A percentile compares a stretch with the other conserved stretches of the same genome.
Conservation (phyloP, 2,797 vertebrate species). For the Limosa lapponica region DNA sequence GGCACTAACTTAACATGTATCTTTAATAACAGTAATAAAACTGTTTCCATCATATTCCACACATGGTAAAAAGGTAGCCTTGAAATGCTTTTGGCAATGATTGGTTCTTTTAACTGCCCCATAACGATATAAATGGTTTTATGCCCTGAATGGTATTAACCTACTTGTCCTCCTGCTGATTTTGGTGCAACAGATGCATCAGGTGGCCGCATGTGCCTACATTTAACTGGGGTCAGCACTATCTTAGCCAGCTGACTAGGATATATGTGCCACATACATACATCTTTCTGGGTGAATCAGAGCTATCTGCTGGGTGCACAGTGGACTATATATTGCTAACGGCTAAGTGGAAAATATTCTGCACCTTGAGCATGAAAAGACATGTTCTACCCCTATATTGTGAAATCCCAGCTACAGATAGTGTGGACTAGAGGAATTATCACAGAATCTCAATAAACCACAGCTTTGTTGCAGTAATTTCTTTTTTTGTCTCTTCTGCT, state of each 20-base stretch:
- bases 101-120: background rate
- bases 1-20: background rate
- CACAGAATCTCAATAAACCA: background rate
- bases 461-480: background rate
- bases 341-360: background rate
- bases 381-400: background rate
- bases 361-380: background rate
- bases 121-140: background rate
- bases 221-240: background rate
- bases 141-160: background rate
- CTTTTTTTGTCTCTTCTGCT: background rate
- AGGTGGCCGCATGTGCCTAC: background rate
- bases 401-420: background rate
- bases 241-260: background rate
- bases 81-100: background rate
- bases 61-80: background rate
- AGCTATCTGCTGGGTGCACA: background rate
- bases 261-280: background rate
- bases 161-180: background rate
- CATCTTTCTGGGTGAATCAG: background rate
- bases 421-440: background rate
- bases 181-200: background rate
- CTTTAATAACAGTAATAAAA: background rate
- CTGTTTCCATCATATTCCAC: background rate
- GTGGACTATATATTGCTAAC: background rate